A percentile compares a stretch with the other conserved stretches of the same genome.
phyloP scores from a whole-genome alignment of 2,797 vertebrate species.

The Typhlichthys eigenmanni region DNA sequence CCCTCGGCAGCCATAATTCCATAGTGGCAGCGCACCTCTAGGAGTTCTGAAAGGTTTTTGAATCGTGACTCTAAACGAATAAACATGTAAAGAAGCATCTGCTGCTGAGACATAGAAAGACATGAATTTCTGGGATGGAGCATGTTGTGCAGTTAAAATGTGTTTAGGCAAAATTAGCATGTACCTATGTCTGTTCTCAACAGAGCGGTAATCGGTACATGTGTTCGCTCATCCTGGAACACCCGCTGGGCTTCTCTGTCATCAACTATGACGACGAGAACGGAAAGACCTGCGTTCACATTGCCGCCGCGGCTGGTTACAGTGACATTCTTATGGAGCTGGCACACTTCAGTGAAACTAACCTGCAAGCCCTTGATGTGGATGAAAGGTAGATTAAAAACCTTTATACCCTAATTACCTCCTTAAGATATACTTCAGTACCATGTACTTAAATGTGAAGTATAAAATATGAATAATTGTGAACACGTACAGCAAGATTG shows the following conservation, averaged over 20 bases:
- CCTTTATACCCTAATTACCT: not conserved
- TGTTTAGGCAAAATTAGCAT: too few relatives aligned
- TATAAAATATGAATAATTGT: too few relatives aligned
- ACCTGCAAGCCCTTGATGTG: conserved; percentile 86
- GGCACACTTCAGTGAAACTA: conserved; percentile 82
- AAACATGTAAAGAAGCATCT: too few relatives aligned
- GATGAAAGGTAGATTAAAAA: conserved; percentile 82
- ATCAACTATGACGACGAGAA: conserved; percentile 88
- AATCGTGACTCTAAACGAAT: too few relatives aligned
- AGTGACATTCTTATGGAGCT: conserved; percentile 85
- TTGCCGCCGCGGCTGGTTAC: conserved; percentile 85
- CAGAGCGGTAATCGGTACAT: conserved; percentile 85
- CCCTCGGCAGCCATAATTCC: too few relatives aligned
- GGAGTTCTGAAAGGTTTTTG: not conserved
- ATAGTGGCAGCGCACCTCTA: not conserved
- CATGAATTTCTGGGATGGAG: too few relatives aligned
- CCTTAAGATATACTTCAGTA: too few relatives aligned
- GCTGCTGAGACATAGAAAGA: too few relatives aligned
- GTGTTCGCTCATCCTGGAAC: conserved; percentile 85
- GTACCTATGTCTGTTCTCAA: not conserved
- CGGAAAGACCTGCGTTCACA: conserved; percentile 86
- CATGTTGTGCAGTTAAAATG: too few relatives aligned
- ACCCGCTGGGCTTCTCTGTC: conserved; percentile 81
- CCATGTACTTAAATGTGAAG: too few relatives aligned
- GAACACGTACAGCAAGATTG: too few relatives aligned